These are phyloP conservation scores for Amblyopsis hoosieri DNA, from an alignment of 2,797 vertebrate species.

Conservation along the genomic window DNA sequence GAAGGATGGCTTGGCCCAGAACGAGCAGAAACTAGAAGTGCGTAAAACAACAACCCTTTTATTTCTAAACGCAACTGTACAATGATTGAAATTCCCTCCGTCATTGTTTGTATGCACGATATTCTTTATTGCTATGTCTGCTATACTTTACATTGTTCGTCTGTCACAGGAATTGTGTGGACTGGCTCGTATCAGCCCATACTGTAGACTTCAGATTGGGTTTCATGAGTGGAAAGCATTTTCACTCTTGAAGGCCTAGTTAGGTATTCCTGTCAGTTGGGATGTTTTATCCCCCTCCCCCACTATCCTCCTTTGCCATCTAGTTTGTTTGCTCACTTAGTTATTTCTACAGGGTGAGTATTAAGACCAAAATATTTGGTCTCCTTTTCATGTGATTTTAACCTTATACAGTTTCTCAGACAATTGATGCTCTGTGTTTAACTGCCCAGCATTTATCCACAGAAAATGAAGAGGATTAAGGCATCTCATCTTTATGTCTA, in stretches of 20 bases:
- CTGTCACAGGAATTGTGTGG: not conserved
- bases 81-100: not conserved
- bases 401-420: constrained; percentile 1
- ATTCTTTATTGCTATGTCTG: constrained; percentile 10
- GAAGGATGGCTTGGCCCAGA: constrained; percentile 94
- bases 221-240: not conserved
- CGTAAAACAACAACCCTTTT: constrained; percentile 75
- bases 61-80: constrained; percentile 6
- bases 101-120: not conserved
- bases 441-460: constrained; percentile 86
- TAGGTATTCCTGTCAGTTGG: not conserved
- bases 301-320: not conserved
- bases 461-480: constrained; percentile 84
- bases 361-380: not conserved
- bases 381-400: not conserved
- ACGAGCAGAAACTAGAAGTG: constrained; percentile 99
- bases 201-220: constrained; percentile 4
- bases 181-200: not conserved
- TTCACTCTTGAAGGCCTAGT: not conserved
- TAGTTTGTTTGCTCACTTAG: not conserved
- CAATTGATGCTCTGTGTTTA: constrained; percentile 44
- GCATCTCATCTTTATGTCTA: constrained; percentile 78
- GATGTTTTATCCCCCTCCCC: too few relatives aligned
- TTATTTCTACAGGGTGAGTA: constrained; percentile 38
- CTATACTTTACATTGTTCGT: constrained; percentile 13